phyloP scores from a whole-genome alignment of 2,113 vertebrate genomes.

The Saccopteryx leptura region DNA sequence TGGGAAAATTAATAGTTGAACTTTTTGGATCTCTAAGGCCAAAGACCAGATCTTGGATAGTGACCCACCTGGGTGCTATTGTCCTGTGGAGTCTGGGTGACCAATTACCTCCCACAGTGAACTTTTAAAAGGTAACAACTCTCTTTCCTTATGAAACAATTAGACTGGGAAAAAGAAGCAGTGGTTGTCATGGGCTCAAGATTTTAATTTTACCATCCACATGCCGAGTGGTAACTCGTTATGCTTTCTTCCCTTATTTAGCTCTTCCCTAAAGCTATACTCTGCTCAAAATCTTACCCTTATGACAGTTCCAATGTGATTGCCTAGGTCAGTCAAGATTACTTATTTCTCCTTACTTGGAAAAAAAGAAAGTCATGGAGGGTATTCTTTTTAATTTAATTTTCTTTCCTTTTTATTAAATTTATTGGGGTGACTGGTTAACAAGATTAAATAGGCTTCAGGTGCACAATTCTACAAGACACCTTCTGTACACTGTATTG shows the following conservation, averaged over 20 bases:
- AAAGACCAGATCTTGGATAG: neutral
- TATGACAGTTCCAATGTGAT: neutral
- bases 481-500: too few species aligned
- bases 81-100: neutral
- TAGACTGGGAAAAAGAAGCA: neutral
- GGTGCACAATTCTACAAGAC: too few species aligned
- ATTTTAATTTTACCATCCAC: neutral
- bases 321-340: neutral
- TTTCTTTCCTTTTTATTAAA: too few species aligned
- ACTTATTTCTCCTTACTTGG: neutral
- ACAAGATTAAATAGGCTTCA: too few species aligned
- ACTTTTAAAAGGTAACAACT: neutral
- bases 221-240: neutral
- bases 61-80: neutral
- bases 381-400: too few species aligned
- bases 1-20: neutral
- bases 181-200: neutral
- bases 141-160: neutral
- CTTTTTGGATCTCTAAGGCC: neutral
- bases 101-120: neutral
- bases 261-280: slow-evolving; percentile 26
- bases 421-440: too few species aligned
- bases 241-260: slow-evolving; percentile 10
- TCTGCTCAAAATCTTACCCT: slow-evolving; percentile 36
- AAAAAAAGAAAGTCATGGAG: neutral